Evolutionary conservation across 1,140 invertebrate species (phyloP).

Genomic region (Triops longicaudatus): DNA sequence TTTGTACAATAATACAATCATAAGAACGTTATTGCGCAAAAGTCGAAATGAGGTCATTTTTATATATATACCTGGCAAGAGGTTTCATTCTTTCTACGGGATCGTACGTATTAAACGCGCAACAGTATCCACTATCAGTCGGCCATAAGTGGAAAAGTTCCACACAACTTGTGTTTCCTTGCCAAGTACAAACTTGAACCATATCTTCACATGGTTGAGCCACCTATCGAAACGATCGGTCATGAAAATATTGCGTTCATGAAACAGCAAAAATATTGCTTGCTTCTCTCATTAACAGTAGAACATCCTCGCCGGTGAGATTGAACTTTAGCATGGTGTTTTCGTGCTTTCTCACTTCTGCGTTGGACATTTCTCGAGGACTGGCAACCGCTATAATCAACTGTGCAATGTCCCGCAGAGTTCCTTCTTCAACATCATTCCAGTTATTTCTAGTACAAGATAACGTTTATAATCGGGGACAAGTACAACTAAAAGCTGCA

Average conservation of each 20-base stretch:
- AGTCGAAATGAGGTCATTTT: no score
- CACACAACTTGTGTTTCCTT: constrained; percentile 49
- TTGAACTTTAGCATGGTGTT: background rate
- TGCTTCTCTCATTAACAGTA: background rate
- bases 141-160: constrained; percentile 48
- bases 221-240: background rate
- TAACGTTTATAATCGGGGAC: background rate
- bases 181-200: constrained; percentile 50
- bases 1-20: no score
- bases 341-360: background rate
- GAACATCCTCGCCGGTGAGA: background rate
- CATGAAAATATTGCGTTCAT: background rate
- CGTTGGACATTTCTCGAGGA: background rate
- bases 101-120: constrained; percentile 35
- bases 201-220: constrained; percentile 29
- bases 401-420: background rate
- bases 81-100: background rate
- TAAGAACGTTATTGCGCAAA: no score
- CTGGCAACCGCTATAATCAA: background rate
- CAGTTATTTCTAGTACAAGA: background rate
- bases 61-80: background rate
- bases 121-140: constrained; percentile 42
- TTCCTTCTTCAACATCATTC: background rate
- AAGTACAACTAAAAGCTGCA: background rate
- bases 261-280: background rate